Evolutionary conservation across 2,888 invertebrate genomes (phyloP), one percentile per base, ranked within the genome.

Genomic region (Eristalis intricaria): DNA sequence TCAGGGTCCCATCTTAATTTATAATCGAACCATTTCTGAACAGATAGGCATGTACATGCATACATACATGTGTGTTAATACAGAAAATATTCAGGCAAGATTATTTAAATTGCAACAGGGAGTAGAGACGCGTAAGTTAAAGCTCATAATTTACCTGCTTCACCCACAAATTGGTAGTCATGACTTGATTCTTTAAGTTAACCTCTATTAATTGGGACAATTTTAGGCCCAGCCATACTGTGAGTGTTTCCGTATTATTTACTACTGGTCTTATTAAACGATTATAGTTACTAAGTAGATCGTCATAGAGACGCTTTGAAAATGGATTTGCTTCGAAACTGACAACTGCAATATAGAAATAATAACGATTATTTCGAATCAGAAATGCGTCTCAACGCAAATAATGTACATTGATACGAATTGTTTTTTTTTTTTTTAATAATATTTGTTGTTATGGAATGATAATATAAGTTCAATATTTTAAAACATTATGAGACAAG

Each of bases 101-200:
- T 13, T 38, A 13, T 38, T 38, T 13, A 38, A 38, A 38, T 13
- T 13, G 13, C 13, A 38, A 10, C 10, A 4, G 2, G 4, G 7
- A 32, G 5, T 10, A 29, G 4, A 4, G 29, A 29, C 29, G 29
- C 4, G 5, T 29, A 5, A 5, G 29, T 29, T 29, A 29, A 29
- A 2, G 29, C 3, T 8, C 38, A 13, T 2, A 66, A 89, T 93
- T 94, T 91, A 97, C 97, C 95, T 98, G 98, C 89, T 97, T 97
- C 1, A 98, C 97, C 98, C 98, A 98, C 15, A 98, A 94, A 92
- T 98, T 98, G 0, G 98, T 98, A 0, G 98, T 98, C 97, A 98
- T 97, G 85, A 98, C 97, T 93, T 98, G 98, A 92, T 97, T 98
- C 93, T 98, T 97, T 84, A 98, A 92, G 92, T 98, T 98, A 94